Conservation (phyloP, 2,797 vertebrate species). For the Myripristis murdjan region DNA sequence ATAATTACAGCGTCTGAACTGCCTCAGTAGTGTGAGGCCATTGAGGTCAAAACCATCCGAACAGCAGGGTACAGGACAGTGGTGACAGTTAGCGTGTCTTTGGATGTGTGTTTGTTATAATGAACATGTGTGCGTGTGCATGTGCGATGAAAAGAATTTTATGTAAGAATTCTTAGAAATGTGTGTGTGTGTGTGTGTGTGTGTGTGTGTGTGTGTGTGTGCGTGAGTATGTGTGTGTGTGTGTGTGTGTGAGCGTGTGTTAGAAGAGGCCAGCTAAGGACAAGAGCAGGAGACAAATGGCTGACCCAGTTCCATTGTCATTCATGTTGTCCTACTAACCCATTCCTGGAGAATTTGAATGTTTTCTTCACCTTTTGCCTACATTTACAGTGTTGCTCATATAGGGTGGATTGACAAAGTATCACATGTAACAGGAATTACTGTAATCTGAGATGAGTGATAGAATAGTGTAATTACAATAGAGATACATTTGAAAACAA, state of each 20-base stretch:
- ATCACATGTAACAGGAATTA: not conserved
- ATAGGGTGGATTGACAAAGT: not conserved
- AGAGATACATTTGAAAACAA: no score
- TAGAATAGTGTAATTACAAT: not conserved
- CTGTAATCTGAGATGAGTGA: not conserved
- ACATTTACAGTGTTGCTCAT: slow-evolving; percentile 25
- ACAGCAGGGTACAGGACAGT: slow-evolving; percentile 45
- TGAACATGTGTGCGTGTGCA: slow-evolving; percentile 46
- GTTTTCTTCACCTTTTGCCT: slow-evolving; percentile 40
- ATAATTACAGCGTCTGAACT: slow-evolving; percentile 64
- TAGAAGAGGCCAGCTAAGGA: slow-evolving; percentile 44
- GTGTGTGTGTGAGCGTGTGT: not conserved
- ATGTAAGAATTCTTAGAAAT: slow-evolving; percentile 59
- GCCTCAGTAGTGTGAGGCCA: slow-evolving; percentile 55
- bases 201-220: not conserved
- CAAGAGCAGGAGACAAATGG: slow-evolving; percentile 47
- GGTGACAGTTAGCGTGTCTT: slow-evolving; percentile 55
- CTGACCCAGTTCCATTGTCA: slow-evolving; percentile 72
- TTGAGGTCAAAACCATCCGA: slow-evolving; percentile 62
- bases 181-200: not conserved
- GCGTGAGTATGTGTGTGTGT: not conserved
- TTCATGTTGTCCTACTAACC: slow-evolving; percentile 66
- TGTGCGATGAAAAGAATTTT: slow-evolving; percentile 39
- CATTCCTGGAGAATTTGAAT: slow-evolving; percentile 35
- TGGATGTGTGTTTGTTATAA: slow-evolving; percentile 43